Conservation (phyloP, 2,888 invertebrate species). For the Maniola hyperantus region DNA sequence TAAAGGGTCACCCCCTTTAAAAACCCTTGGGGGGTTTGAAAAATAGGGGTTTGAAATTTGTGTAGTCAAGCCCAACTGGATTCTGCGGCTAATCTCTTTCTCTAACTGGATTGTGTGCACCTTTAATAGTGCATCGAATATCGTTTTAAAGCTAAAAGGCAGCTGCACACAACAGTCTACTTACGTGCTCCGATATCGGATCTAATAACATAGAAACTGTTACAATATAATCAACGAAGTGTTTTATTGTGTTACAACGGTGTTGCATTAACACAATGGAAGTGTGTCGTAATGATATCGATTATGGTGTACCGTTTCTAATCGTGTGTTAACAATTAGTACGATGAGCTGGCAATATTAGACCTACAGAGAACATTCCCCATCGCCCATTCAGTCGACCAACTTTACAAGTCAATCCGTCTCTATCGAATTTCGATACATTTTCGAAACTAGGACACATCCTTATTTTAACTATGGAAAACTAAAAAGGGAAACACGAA, state of each 20-base stretch:
- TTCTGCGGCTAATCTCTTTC: too few species aligned
- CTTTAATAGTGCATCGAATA: too few species aligned
- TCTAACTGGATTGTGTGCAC: too few species aligned
- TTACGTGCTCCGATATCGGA: neutral
- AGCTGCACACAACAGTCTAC: neutral
- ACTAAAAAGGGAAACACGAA: too few species aligned
- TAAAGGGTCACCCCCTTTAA: too few species aligned
- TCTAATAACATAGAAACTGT: neutral
- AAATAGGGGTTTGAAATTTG: too few species aligned
- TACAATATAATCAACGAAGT: constrained; percentile 3
- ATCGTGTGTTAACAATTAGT: constrained; percentile 29
- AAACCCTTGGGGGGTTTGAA: too few species aligned
- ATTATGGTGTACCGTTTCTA: constrained; percentile 41
- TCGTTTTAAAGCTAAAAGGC: too few species aligned
- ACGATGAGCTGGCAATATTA: constrained; percentile 25
- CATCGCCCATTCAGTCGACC: neutral
- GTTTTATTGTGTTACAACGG: neutral
- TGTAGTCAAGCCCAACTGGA: too few species aligned
- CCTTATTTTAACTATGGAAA: too few species aligned
- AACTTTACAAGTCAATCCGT: neutral
- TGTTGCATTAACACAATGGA: constrained; percentile 32
- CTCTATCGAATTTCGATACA: neutral
- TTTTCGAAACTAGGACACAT: neutral
- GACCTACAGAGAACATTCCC: neutral
- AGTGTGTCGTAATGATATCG: constrained; percentile 39